Percentiles rank a stretch among this genome's conserved stretches.
Evolutionary conservation across 2,113 vertebrate genomes (phyloP).

Genomic region (Eulacestoma nigropectus): DNA sequence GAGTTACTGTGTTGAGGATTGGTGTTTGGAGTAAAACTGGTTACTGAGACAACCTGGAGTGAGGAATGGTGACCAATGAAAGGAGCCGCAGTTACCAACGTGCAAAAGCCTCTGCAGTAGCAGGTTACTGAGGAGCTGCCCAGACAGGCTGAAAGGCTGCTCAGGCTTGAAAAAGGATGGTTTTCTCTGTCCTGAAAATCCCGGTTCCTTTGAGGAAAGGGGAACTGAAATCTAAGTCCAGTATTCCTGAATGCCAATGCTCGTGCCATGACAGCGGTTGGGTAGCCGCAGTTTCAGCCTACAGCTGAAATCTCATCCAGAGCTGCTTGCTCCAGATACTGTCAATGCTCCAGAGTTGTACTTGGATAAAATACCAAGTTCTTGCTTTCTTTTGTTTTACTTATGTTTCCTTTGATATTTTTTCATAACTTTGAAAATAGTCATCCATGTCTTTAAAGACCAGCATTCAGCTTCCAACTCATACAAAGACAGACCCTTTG

Average conservation of each 20-base stretch:
- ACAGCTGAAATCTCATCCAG: not conserved
- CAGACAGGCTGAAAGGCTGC: not conserved
- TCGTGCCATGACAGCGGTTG: fast-evolving
- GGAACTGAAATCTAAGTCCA: not conserved
- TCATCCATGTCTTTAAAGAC: not conserved
- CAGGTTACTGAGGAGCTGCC: not conserved
- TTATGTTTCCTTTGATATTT: not conserved
- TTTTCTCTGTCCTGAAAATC: not conserved
- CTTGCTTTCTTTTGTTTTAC: not conserved
- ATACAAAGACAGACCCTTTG: not conserved
- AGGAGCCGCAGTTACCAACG: fast-evolving
- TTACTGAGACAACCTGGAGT: not conserved
- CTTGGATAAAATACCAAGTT: not conserved
- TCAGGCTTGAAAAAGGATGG: not conserved
- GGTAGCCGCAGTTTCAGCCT: not conserved
- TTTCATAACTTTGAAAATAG: not conserved
- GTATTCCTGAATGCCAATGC: not conserved
- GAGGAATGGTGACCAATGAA: not conserved
- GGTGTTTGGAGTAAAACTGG: not conserved
- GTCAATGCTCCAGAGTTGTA: not conserved
- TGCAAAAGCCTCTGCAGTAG: not conserved
- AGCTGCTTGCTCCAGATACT: not conserved
- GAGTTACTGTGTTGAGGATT: not conserved
- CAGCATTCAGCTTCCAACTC: not conserved
- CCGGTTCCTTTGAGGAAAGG: not conserved